Percentiles rank a stretch among this genome's conserved stretches.
Conservation (phyloP, 1,140 invertebrate species). For the Teleopsis dalmanni region DNA sequence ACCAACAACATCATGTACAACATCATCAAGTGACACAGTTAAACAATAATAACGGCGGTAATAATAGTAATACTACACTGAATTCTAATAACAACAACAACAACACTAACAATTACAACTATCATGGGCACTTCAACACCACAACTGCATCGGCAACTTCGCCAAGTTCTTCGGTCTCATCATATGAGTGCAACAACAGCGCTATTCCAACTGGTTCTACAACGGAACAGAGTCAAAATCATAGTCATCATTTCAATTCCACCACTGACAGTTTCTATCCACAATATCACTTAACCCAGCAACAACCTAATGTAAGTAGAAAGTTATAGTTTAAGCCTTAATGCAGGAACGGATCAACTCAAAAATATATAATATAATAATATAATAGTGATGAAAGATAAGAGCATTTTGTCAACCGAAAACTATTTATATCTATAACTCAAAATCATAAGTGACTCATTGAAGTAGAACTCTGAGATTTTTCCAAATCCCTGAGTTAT, state of each 20-base stretch:
- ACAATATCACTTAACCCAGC: constrained; percentile 21
- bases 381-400: neutral
- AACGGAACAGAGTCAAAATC: neutral
- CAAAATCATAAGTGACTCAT: neutral
- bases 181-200: constrained; percentile 30
- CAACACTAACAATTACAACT: constrained; percentile 20
- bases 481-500: no score
- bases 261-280: constrained; percentile 16
- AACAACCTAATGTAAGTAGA: constrained; percentile 22
- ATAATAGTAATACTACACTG: no score
- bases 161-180: constrained; percentile 33
- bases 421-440: neutral
- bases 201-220: no score
- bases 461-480: neutral
- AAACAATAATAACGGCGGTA: no score
- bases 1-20: constrained; percentile 11
- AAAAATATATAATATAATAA: neutral
- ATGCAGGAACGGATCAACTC: neutral
- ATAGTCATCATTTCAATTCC: constrained; percentile 1
- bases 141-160: constrained; percentile 30
- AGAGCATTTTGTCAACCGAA: neutral
- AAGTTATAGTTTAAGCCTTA: neutral
- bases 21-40: no score
- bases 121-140: constrained; percentile 35
- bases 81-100: neutral